These are phyloP conservation scores for Melierax canorus DNA, from an alignment of 2,113 vertebrate species.

Conservation along the genomic window DNA sequence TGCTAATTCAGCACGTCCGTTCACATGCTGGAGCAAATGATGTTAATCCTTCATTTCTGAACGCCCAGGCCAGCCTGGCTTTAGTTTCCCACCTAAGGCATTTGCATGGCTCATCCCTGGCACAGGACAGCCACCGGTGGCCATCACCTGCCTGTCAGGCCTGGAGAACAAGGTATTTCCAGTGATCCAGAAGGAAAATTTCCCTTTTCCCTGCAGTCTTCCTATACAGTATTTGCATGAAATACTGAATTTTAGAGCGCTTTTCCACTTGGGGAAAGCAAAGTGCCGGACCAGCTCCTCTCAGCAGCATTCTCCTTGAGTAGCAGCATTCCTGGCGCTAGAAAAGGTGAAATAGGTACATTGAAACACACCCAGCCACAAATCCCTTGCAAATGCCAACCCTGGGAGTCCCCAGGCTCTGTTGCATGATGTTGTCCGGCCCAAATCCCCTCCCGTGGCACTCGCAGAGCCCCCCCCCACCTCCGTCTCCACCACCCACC, in stretches of 20 bases:
- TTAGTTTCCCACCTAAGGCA: neutral
- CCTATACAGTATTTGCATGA: neutral
- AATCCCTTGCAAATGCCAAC: neutral
- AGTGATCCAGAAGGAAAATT: neutral
- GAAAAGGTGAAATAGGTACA: neutral
- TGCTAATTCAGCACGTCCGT: neutral
- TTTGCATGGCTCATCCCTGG: accelerated
- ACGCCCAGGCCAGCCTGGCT: neutral
- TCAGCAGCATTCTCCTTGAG: neutral
- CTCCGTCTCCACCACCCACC: too few species aligned
- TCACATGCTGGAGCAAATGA: neutral
- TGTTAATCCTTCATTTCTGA: neutral
- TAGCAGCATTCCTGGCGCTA: neutral
- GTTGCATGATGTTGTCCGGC: neutral
- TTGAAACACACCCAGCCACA: neutral
- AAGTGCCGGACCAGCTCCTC: neutral
- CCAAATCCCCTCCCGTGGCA: neutral
- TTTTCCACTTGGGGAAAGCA: neutral
- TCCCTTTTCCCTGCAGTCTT: neutral
- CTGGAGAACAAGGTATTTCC: neutral
- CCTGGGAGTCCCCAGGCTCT: neutral
- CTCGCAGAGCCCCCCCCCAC: too few species aligned
- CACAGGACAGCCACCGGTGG: too few species aligned
- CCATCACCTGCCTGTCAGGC: neutral
- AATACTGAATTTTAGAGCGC: neutral